Evolutionary conservation across 2,888 invertebrate species (phyloP).

Genomic region (Tetranychus truncatus): DNA sequence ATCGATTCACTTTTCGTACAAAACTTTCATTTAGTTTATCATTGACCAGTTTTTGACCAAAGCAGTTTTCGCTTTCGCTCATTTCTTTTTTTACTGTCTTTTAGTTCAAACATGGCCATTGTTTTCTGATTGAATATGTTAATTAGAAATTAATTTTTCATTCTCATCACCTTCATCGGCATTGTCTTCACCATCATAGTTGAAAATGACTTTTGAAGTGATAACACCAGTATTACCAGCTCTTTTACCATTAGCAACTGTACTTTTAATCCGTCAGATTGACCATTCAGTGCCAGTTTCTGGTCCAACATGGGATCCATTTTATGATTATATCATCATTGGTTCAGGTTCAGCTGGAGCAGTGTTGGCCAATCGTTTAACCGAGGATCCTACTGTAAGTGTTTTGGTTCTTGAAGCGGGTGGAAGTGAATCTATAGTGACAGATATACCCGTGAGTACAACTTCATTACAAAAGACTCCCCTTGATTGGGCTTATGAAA

Average conservation of each 20-base stretch:
- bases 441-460: constrained; percentile 25
- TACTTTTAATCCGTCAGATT: constrained; percentile 26
- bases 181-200: not conserved
- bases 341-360: constrained; percentile 11
- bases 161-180: not conserved
- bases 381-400: constrained; percentile 15
- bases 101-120: not conserved
- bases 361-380: constrained; percentile 8
- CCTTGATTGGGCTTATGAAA: constrained; percentile 78
- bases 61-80: too few relatives aligned
- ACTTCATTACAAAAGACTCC: constrained; percentile 27
- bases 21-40: too few relatives aligned
- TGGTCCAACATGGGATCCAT: constrained; percentile 22
- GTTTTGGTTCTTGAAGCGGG: constrained; percentile 28
- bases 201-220: constrained; percentile 3
- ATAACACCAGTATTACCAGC: constrained; percentile 23
- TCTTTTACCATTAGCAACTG: constrained; percentile 26
- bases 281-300: constrained; percentile 26
- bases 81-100: not conserved
- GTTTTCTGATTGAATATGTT: not conserved
- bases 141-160: not conserved
- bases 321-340: constrained; percentile 12
- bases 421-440: constrained; percentile 26
- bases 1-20: too few relatives aligned
- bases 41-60: too few relatives aligned